A percentile compares a stretch with the other conserved stretches of the same genome.
phyloP scores from a whole-genome alignment of 2,113 vertebrate genomes.

The Indicator indicator region DNA sequence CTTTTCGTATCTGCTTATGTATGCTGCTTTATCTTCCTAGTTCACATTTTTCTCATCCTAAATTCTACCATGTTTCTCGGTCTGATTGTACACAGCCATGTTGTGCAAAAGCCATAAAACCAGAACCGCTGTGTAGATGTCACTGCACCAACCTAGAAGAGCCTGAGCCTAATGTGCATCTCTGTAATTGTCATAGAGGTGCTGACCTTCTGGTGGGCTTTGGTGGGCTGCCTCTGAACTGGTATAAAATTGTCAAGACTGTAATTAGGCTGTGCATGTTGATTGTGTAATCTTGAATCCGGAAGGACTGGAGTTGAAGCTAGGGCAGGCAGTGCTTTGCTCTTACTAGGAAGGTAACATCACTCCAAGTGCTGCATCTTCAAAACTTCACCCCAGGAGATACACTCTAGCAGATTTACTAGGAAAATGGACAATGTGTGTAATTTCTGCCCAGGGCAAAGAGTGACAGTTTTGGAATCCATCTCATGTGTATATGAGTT shows the following conservation, averaged over 20 bases:
- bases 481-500: not conserved
- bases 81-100: not conserved
- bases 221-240: not conserved
- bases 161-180: fast-evolving
- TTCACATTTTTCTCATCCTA: not conserved
- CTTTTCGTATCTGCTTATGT: not conserved
- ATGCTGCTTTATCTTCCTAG: not conserved
- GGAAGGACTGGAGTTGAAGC: not conserved
- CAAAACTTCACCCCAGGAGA: not conserved
- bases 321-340: not conserved
- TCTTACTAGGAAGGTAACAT: not conserved
- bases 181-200: not conserved
- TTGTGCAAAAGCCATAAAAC: not conserved
- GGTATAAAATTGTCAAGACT: not conserved
- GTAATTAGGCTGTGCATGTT: not conserved
- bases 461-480: not conserved
- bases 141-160: not conserved
- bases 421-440: fast-evolving
- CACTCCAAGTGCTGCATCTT: not conserved
- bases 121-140: not conserved
- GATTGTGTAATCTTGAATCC: fast-evolving
- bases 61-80: not conserved
- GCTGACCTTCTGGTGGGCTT: not conserved
- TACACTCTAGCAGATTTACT: not conserved
- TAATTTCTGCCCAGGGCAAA: not conserved